Evolutionary conservation across 1,140 invertebrate genomes (phyloP).

Genomic region (Eriocheir sinensis): DNA sequence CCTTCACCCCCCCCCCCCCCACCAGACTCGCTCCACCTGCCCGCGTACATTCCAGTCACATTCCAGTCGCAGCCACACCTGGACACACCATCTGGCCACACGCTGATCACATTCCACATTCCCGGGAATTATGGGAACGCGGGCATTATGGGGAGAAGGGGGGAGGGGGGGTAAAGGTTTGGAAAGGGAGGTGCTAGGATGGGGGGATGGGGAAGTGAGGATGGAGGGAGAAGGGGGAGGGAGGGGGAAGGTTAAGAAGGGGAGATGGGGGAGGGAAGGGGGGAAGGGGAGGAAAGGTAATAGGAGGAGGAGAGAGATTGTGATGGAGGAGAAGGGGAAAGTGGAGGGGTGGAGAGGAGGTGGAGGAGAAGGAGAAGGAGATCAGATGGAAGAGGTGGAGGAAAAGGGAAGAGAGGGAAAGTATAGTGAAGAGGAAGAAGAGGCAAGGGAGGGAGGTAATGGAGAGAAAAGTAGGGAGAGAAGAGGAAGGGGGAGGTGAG

Average conservation of each 20-base stretch:
- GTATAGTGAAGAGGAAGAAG: not conserved
- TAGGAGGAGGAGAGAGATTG: not conserved
- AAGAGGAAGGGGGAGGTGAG: not conserved
- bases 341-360: not conserved
- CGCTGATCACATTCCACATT: constrained; percentile 40
- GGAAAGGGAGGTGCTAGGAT: not conserved
- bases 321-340: not conserved
- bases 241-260: not conserved
- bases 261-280: not conserved
- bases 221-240: not conserved
- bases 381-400: not conserved
- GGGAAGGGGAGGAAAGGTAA: too few relatives aligned
- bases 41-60: not conserved
- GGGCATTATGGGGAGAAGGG: not conserved
- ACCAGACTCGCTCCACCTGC: not conserved
- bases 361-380: constrained; percentile 19
- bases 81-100: not conserved
- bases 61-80: not conserved
- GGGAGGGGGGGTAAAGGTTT: not conserved
- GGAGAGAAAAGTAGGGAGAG: not conserved
- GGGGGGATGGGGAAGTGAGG: not conserved
- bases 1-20: not conserved
- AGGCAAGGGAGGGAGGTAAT: not conserved
- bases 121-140: not conserved
- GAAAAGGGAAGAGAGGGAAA: constrained; percentile 1